Evolutionary conservation across 2,797 vertebrate genomes (phyloP), one percentile per base, ranked within the genome.

Genomic region (Harpagifer antarcticus): DNA sequence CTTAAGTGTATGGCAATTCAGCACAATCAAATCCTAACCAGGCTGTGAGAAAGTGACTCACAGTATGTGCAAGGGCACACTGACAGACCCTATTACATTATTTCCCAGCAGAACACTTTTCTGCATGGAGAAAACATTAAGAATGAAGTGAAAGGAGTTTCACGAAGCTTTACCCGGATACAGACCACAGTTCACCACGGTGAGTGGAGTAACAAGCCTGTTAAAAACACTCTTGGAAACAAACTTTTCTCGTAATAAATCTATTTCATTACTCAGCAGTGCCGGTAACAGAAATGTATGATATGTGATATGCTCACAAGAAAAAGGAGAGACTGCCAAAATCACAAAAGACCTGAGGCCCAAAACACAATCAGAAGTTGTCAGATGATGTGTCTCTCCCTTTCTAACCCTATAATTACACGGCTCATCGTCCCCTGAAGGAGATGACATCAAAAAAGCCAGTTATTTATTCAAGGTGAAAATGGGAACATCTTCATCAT

Each of bases 61-160:
- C 49, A 66, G 86, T 84, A 81, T 88, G 78, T 59, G 54, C 71
- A 79, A n/a, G 6, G 75, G 79, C 73, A 76, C 76, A 81, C 20
- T 66, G 76, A 82, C 69, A 71, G 73, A 57, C 15, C 42, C 14
- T 63, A 60, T 88, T 63, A 74, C 53, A 76, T 50, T 71, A 83
- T 86, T 93, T 93, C 91, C 90, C 85, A 83, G 83, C 86, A 93
- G 71, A 83, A 77, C 53, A 40, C 0, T 3, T 62, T 42, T 81
- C 72, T 70, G 71, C 47, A 74, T 68, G 81, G 68, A 76, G 83
- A 87, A 89, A 62, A 76, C 75, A 88, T 89, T 78, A 68, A 59
- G 74, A 71, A 56, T 55, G 45, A 61, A 71, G 42, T 66, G 40
- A 73, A 65, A 66, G 61, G 55, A 79, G 63, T 79, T 89, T 78